Evolutionary conservation across 2,113 vertebrate species (phyloP).

Genomic region (Ochotona curzoniae): DNA sequence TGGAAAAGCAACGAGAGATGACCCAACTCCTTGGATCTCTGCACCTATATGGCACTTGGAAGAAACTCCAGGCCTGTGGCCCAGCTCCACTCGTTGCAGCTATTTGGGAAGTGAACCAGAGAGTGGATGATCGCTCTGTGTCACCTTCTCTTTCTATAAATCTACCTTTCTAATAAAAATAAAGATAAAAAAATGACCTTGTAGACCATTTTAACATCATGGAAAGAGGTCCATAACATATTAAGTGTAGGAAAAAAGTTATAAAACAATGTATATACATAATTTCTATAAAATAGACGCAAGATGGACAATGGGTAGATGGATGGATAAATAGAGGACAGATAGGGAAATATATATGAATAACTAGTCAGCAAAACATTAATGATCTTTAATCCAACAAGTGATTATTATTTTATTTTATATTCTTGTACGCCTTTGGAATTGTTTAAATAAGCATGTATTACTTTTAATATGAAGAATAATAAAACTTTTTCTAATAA

Average conservation of each 20-base stretch:
- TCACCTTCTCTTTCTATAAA: too few relatives aligned
- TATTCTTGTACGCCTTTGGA: conserved; percentile 14
- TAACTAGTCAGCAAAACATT: neutral
- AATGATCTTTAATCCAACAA: conserved; percentile 14
- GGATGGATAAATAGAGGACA: neutral
- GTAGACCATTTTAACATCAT: neutral
- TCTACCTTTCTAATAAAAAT: too few relatives aligned
- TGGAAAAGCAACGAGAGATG: too few relatives aligned
- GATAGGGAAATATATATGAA: neutral
- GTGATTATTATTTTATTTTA: conserved; percentile 16
- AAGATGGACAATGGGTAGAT: neutral
- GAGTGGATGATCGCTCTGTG: too few relatives aligned
- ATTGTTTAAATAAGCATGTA: neutral
- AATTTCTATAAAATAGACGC: neutral
- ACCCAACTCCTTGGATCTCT: too few relatives aligned
- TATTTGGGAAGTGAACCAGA: too few relatives aligned
- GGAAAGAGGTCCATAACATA: neutral
- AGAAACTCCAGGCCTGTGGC: too few relatives aligned
- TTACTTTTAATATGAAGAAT: conserved; percentile 17
- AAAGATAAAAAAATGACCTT: neutral
- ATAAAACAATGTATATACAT: neutral
- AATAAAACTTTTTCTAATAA: neutral
- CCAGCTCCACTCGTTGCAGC: too few relatives aligned
- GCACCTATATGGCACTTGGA: too few relatives aligned
- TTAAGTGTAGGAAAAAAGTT: neutral